These are phyloP conservation scores for Xestia ashworthii DNA, from an alignment of 2,888 invertebrate species.

Conservation along the genomic window DNA sequence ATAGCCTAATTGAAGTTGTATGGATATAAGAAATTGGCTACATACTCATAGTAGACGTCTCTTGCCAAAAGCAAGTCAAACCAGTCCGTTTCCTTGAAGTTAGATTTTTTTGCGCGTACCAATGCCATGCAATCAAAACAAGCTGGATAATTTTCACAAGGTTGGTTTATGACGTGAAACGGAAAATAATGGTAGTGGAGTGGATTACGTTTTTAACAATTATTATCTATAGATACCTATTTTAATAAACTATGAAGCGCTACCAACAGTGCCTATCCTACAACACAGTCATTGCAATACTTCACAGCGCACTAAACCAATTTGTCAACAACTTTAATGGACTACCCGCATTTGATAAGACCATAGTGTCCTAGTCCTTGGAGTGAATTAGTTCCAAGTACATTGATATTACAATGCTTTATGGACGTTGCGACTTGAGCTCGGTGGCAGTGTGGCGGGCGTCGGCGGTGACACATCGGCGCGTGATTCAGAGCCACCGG, in stretches of 20 bases:
- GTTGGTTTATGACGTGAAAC: slow-evolving; percentile 29
- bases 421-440: slow-evolving; percentile 26
- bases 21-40: slow-evolving; percentile 29
- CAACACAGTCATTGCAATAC: neutral
- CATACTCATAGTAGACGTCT: slow-evolving; percentile 2
- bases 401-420: slow-evolving; percentile 37
- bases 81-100: slow-evolving; percentile 60
- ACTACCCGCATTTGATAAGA: slow-evolving; percentile 57
- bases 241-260: neutral
- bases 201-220: neutral
- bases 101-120: slow-evolving; percentile 51
- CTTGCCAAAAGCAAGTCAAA: slow-evolving; percentile 53
- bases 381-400: slow-evolving; percentile 41
- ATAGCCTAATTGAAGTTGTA: slow-evolving; percentile 17
- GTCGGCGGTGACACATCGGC: slow-evolving; percentile 84
- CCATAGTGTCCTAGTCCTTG: slow-evolving; percentile 24
- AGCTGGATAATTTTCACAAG: slow-evolving; percentile 75
- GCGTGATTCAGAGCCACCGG: slow-evolving; percentile 82
- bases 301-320: slow-evolving; percentile 1
- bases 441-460: slow-evolving; percentile 50
- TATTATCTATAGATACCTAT: neutral
- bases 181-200: neutral
- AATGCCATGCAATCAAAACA: slow-evolving; percentile 64
- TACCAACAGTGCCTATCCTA: neutral
- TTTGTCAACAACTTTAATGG: slow-evolving; percentile 77